Evolutionary conservation across 2,797 vertebrate genomes (phyloP).

Genomic region (Brachyrhaphis roseni): DNA sequence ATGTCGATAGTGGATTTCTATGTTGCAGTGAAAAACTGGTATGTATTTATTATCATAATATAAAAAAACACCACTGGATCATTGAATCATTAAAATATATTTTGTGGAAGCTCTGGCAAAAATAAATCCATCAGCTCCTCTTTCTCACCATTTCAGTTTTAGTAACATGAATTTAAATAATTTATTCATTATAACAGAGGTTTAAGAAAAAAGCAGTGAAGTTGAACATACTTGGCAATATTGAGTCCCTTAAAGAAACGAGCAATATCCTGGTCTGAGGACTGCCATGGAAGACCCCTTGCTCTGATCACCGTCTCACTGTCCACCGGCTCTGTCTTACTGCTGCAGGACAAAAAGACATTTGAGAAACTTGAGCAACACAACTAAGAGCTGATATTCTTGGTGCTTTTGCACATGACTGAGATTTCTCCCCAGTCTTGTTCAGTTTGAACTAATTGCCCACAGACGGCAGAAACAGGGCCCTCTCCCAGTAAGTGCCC

Average conservation of each 20-base stretch:
- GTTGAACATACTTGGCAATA: slow-evolving; percentile 89
- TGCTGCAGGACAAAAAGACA: slow-evolving; percentile 58
- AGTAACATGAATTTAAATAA: slow-evolving; percentile 1
- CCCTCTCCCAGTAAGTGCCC: slow-evolving; percentile 39
- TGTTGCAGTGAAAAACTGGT: background rate
- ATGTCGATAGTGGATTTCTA: background rate
- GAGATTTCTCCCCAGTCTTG: background rate
- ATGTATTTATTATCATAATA: background rate
- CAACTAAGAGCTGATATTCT: background rate
- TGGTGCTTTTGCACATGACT: slow-evolving; percentile 4
- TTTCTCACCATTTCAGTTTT: background rate
- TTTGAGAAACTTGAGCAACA: background rate
- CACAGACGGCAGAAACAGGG: slow-evolving; percentile 24
- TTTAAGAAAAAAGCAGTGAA: background rate
- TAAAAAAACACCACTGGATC: background rate
- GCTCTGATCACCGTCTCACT: slow-evolving; percentile 95
- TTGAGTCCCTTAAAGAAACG: slow-evolving; percentile 98
- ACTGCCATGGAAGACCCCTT: slow-evolving; percentile 95
- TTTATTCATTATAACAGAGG: background rate
- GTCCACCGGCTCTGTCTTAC: slow-evolving; percentile 92
- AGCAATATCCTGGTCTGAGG: slow-evolving; percentile 96
- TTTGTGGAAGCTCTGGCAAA: background rate
- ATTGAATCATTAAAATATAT: background rate
- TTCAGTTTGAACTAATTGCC: slow-evolving; percentile 26
- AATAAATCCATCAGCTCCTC: background rate